Evolutionary conservation across 1,140 invertebrate species (phyloP), one percentile per base, ranked within the genome.

Genomic region (Drosophila mayri): DNA sequence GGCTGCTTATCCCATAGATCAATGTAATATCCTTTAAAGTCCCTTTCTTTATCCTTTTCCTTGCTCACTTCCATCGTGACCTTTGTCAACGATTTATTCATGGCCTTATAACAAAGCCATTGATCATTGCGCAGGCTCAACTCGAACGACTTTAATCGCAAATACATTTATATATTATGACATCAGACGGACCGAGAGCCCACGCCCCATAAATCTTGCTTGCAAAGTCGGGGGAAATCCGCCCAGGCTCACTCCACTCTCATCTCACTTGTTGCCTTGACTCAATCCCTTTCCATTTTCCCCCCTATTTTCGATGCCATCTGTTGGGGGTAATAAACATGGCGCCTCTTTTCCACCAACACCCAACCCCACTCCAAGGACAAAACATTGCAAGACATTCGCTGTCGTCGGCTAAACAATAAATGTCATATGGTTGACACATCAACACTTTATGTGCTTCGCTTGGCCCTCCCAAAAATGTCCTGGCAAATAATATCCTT

Each of bases 371-470:
- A 47, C 30, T 38, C 47, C 37, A 35, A 28, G 25, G 40, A 64
- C 37, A 52, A 46, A 66, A 66, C 63, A 41, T 40, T 18, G 28
- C 9, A 58, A 54, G 58, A 54, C 49, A 65, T 77, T 52, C 44
- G 14, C 49, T 40, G 40, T 50, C 43, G 44, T 65, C 41, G 59
- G 59, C 73, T 77, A 88, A 87, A 83, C 84, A 87, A 87, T 88
- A 87, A 87, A 87, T 88, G 84, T 87, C 84, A 87, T 87, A 81
- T 88, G 84, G 84, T 67, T 88, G 84, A 72, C 80, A 87, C 84
- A 87, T 87, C 84, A 87, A 87, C 84, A 87, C 85, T 87, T 87
- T 87, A 88, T 87, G 80, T 87, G 80, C 68, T 77, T 57, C 58
- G 60, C 32, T 22, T n/a, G 41, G 32, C 18, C 46, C 20, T 25